These are phyloP conservation scores for Heliconius aoede DNA, from an alignment of 2,888 invertebrate species.

Conservation along the genomic window DNA sequence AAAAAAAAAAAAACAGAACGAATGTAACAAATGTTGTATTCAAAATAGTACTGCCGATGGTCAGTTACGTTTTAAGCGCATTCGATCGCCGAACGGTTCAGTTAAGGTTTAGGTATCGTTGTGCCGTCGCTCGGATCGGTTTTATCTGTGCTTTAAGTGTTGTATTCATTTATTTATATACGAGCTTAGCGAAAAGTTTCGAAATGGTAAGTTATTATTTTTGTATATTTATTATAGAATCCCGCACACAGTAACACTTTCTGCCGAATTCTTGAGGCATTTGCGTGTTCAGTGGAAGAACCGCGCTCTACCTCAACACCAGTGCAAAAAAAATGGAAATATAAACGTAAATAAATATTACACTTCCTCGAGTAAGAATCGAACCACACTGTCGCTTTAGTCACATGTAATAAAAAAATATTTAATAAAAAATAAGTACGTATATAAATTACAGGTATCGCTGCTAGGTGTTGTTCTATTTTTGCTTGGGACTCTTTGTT, in stretches of 20 bases:
- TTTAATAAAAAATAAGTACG: neutral
- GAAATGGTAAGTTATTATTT: slow-evolving; percentile 1
- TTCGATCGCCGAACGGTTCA: neutral
- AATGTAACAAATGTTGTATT: slow-evolving; percentile 16
- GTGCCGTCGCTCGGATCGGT: neutral
- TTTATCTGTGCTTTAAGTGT: slow-evolving; percentile 2
- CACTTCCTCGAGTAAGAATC: too few species aligned
- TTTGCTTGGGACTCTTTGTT: neutral
- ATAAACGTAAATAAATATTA: too few species aligned
- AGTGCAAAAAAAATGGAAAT: too few species aligned
- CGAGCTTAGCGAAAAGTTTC: neutral
- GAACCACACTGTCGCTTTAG: too few species aligned
- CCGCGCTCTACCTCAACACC: too few species aligned
- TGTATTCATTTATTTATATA: neutral
- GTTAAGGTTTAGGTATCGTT: neutral
- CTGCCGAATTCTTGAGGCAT: too few species aligned
- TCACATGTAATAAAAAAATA: neutral
- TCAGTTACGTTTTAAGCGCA: slow-evolving; percentile 21
- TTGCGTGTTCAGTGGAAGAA: too few species aligned
- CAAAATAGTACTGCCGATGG: slow-evolving; percentile 2
- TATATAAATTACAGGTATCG: slow-evolving; percentile 30
- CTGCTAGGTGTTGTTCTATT: neutral
- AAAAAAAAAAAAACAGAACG: too few species aligned
- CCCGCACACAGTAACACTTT: too few species aligned
- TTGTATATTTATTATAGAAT: neutral